phyloP scores from a whole-genome alignment of 2,113 vertebrate genomes.

The Sphaerodactylus townsendi region DNA sequence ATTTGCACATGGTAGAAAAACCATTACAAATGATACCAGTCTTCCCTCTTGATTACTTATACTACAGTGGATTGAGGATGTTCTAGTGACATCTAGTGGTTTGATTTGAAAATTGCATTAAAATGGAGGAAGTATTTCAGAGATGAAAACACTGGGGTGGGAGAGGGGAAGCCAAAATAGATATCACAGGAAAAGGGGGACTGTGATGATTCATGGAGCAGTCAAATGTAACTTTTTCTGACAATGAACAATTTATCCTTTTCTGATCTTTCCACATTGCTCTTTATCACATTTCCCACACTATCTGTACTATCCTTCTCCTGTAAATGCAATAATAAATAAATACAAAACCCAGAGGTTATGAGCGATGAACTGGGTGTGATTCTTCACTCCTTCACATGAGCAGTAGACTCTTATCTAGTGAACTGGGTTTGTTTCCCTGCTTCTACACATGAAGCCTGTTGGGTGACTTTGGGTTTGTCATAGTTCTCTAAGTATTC shows the following conservation, averaged over 20 bases:
- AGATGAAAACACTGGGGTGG: neutral
- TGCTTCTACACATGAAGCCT: too few species aligned
- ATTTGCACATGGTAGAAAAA: too few species aligned
- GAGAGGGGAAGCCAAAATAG: too few species aligned
- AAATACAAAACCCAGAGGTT: too few species aligned
- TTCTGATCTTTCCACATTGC: neutral
- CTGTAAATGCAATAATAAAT: too few species aligned
- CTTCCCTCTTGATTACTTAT: neutral
- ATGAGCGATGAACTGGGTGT: too few species aligned
- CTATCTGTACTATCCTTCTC: too few species aligned
- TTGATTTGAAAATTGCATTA: neutral
- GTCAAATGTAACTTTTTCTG: neutral
- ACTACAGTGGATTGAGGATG: neutral
- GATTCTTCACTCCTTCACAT: too few species aligned
- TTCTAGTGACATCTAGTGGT: constrained; percentile 45
- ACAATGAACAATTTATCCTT: neutral
- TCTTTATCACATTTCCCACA: neutral
- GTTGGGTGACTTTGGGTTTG: too few species aligned
- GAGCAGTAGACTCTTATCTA: too few species aligned
- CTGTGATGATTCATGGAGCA: neutral
- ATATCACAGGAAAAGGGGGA: neutral
- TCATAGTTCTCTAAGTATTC: too few species aligned
- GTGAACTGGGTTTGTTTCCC: too few species aligned
- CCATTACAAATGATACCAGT: accelerated
- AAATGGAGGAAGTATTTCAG: neutral